Evolutionary conservation across 2,797 vertebrate species (phyloP).

Genomic region (Furcifer pardalis): DNA sequence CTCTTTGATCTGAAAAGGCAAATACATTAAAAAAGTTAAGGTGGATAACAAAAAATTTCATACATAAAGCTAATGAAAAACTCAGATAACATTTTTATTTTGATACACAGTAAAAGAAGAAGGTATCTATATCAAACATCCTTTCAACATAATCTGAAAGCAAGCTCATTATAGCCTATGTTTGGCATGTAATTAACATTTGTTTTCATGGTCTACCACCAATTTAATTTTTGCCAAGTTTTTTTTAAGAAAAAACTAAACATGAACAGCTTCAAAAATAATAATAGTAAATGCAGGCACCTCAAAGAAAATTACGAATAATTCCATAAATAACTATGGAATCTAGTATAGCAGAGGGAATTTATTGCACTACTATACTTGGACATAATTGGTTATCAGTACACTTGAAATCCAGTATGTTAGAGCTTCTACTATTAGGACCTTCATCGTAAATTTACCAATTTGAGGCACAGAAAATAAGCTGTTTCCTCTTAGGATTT

Average conservation of each 20-base stretch:
- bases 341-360: constrained; percentile 19
- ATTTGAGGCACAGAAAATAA: neutral
- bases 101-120: constrained; percentile 34
- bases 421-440: neutral
- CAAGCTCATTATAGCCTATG: constrained; percentile 43
- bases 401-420: constrained; percentile 48
- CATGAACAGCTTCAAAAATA: constrained; percentile 33
- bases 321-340: constrained; percentile 49
- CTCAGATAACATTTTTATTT: constrained; percentile 21
- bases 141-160: constrained; percentile 61
- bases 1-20: constrained; percentile 87
- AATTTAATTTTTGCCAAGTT: constrained; percentile 41
- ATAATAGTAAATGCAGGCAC: constrained; percentile 30
- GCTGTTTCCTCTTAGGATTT: constrained; percentile 26
- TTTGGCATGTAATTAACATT: constrained; percentile 34
- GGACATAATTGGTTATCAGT: constrained; percentile 55
- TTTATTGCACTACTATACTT: constrained; percentile 17
- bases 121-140: constrained; percentile 46
- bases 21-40: constrained; percentile 28
- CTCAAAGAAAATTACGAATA: constrained; percentile 33
- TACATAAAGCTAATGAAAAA: constrained; percentile 42
- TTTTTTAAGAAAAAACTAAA: constrained; percentile 45
- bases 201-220: constrained; percentile 35
- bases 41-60: constrained; percentile 22
- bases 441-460: neutral